Percentiles rank a stretch among this genome's conserved stretches.
phyloP scores from a whole-genome alignment of 2,797 vertebrate genomes.

The Simalia tracyae region DNA sequence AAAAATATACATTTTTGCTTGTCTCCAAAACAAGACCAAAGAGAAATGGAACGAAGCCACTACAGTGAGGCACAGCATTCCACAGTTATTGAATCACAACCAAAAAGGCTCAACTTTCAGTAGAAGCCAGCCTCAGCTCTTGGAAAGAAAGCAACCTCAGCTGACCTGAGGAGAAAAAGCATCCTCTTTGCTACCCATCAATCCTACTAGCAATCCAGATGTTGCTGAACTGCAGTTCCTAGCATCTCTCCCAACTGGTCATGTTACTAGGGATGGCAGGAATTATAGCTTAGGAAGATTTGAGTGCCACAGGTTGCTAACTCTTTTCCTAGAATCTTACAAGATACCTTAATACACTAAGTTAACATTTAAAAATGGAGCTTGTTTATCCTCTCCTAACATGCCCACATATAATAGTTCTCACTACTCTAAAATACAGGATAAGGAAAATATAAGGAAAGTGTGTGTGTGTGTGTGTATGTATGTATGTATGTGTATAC shows the following conservation, averaged over 20 bases:
- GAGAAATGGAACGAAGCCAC: not conserved
- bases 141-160: not conserved
- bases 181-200: not conserved
- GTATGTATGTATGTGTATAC: no score
- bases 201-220: not conserved
- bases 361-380: not conserved
- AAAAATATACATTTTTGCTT: not conserved
- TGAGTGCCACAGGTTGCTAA: not conserved
- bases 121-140: not conserved
- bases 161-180: not conserved
- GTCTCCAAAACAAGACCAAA: not conserved
- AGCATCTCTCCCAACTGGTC: not conserved
- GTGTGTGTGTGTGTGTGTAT: no score
- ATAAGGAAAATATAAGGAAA: not conserved
- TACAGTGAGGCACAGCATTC: not conserved
- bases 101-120: not conserved
- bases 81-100: not conserved
- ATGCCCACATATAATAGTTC: not conserved
- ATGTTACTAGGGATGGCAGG: not conserved
- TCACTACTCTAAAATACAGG: not conserved
- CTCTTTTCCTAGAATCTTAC: not conserved
- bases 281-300: not conserved
- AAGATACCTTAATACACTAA: not conserved
- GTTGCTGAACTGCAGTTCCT: not conserved
- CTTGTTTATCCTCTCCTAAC: not conserved